Percentiles rank a stretch among this genome's conserved stretches.
Evolutionary conservation across 2,797 vertebrate genomes (phyloP).

Genomic region (Melanotaenia boesemani): DNA sequence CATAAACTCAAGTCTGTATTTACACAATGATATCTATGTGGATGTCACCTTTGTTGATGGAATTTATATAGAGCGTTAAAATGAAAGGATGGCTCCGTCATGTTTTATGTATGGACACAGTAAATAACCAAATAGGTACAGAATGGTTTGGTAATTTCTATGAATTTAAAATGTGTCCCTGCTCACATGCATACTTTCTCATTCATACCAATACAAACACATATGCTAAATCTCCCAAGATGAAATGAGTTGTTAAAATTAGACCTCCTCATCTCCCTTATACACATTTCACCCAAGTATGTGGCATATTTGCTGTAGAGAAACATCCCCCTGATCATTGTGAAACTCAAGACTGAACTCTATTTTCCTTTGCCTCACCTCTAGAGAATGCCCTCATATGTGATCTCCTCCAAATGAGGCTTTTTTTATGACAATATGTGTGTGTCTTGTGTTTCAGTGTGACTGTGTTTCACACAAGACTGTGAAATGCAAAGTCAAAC

Average conservation of each 20-base stretch:
- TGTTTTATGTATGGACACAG: slow-evolving; percentile 74
- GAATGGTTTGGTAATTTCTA: slow-evolving; percentile 68
- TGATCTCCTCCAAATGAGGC: slow-evolving; percentile 47
- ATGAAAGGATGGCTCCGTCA: slow-evolving; percentile 53
- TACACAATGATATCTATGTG: slow-evolving; percentile 15
- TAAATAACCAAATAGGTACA: slow-evolving; percentile 73
- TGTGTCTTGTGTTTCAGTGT: slow-evolving; percentile 30
- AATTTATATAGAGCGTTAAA: slow-evolving; percentile 57
- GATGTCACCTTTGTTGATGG: slow-evolving; percentile 3
- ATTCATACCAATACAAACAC: slow-evolving; percentile 38
- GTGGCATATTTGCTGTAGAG: slow-evolving; percentile 39
- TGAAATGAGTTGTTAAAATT: slow-evolving; percentile 40
- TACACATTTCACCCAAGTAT: slow-evolving; percentile 18
- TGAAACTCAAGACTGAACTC: slow-evolving; percentile 50
- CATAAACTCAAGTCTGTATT: slow-evolving; percentile 25
- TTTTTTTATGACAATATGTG: slow-evolving; percentile 30
- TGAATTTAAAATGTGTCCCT: slow-evolving; percentile 75
- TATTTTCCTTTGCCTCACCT: slow-evolving; percentile 47
- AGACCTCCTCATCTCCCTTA: slow-evolving; percentile 21
- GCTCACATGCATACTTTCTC: slow-evolving; percentile 11
- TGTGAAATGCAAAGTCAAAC: slow-evolving; percentile 65
- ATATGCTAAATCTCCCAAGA: slow-evolving; percentile 11
- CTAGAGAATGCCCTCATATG: slow-evolving; percentile 45
- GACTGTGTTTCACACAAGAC: slow-evolving; percentile 46
- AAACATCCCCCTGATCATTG: slow-evolving; percentile 56